phyloP scores from a whole-genome alignment of 2,797 vertebrate species.

The Urosaurus nigricauda region DNA sequence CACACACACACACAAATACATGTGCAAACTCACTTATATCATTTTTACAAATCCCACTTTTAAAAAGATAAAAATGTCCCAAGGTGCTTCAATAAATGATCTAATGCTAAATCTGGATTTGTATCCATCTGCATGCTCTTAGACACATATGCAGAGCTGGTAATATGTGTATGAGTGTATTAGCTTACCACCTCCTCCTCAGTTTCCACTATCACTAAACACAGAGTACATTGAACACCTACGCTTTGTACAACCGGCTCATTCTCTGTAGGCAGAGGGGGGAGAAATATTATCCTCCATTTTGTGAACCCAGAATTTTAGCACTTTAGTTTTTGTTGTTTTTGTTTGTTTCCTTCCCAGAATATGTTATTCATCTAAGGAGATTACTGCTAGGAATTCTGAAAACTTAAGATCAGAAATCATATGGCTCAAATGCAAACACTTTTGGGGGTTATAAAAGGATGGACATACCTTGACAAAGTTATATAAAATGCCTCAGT shows the following conservation, averaged over 20 bases:
- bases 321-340: neutral
- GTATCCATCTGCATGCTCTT: neutral
- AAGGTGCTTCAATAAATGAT: neutral
- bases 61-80: neutral
- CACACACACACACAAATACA: neutral
- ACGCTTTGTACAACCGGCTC: neutral
- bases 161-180: neutral
- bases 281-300: no score
- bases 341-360: neutral
- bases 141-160: neutral
- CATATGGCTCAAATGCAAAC: neutral
- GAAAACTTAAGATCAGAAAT: neutral
- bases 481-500: no score
- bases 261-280: neutral
- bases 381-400: neutral
- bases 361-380: neutral
- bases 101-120: neutral
- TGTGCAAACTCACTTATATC: neutral
- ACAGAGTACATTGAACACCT: neutral
- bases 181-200: slow-evolving; percentile 2
- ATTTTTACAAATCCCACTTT: neutral
- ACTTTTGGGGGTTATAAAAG: neutral
- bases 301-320: neutral
- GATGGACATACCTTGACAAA: neutral
- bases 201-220: slow-evolving; percentile 3